Evolutionary conservation across 2,888 invertebrate species (phyloP).

Genomic region (Epinotia brunnichana): DNA sequence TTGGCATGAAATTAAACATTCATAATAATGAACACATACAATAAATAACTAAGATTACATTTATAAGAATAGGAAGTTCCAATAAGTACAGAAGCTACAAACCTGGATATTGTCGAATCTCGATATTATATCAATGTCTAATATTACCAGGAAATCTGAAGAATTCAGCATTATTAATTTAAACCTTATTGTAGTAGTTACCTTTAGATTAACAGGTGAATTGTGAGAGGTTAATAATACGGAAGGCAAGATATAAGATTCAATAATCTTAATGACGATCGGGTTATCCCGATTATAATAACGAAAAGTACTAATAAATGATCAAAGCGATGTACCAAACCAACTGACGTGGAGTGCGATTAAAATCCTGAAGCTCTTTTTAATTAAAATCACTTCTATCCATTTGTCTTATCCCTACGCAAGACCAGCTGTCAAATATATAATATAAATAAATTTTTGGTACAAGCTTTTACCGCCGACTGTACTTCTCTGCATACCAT

Average conservation of each 20-base stretch:
- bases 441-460: too few relatives aligned
- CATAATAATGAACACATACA: slow-evolving; percentile 42
- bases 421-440: slow-evolving; percentile 18
- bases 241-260: too few relatives aligned
- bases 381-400: slow-evolving; percentile 2
- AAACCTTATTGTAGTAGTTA: too few relatives aligned
- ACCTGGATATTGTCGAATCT: neutral
- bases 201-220: neutral
- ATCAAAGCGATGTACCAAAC: neutral
- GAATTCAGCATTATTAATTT: neutral
- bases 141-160: too few relatives aligned
- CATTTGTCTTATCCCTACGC: neutral
- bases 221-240: neutral
- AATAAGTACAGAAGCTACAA: slow-evolving; percentile 13
- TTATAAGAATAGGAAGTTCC: neutral
- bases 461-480: too few relatives aligned
- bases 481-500: too few relatives aligned
- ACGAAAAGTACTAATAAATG: neutral
- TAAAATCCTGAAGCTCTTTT: neutral
- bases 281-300: too few relatives aligned
- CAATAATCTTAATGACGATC: too few relatives aligned
- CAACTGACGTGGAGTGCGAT: neutral
- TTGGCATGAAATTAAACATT: slow-evolving; percentile 52
- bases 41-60: slow-evolving; percentile 8
- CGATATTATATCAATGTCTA: neutral